Evolutionary conservation across 2,888 invertebrate species (phyloP).

Genomic region (Macrosiphum euphorbiae): DNA sequence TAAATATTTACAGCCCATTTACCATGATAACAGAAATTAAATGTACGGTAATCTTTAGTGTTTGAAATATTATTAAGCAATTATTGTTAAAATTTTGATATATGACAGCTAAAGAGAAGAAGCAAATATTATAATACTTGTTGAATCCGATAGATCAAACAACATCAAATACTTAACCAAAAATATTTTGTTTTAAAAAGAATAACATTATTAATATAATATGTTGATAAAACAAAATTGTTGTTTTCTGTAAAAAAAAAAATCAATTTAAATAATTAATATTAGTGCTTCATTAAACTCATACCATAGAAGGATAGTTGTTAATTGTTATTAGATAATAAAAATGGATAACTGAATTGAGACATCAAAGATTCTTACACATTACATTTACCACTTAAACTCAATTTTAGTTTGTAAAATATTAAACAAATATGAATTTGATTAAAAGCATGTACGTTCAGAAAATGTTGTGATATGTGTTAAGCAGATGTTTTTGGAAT

Average conservation of each 20-base stretch:
- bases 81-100: conserved; percentile 27
- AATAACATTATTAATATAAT: conserved; percentile 12
- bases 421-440: background rate
- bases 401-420: background rate
- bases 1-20: conserved; percentile 23
- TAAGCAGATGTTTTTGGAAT: background rate
- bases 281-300: background rate
- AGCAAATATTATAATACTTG: background rate
- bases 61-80: background rate
- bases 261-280: background rate
- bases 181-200: background rate
- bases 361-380: background rate
- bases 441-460: background rate
- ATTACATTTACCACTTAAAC: background rate
- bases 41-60: background rate
- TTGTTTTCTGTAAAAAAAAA: background rate
- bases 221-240: background rate
- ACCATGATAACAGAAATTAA: conserved; percentile 12
- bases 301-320: background rate
- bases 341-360: background rate
- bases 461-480: background rate
- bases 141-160: background rate
- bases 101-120: conserved; percentile 27
- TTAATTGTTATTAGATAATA: conserved; percentile 20
- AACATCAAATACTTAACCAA: background rate